Percentiles rank a stretch among this genome's conserved stretches.
Evolutionary conservation across 2,113 vertebrate genomes (phyloP).

Genomic region (Burhinus oedicnemus): DNA sequence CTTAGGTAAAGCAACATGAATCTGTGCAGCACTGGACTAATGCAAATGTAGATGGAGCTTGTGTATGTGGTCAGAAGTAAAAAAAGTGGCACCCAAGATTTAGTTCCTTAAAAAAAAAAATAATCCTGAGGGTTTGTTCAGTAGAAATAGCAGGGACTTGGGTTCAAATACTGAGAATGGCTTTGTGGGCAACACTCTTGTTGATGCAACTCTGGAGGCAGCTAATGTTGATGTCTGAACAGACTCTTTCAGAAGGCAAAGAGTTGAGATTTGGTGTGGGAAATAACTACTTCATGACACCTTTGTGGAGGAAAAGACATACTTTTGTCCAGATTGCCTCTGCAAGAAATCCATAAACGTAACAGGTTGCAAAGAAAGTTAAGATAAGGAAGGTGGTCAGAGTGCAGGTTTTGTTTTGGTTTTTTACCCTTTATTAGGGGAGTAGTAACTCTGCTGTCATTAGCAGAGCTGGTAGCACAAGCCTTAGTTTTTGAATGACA

Average conservation of each 20-base stretch:
- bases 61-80: background rate
- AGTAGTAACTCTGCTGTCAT: background rate
- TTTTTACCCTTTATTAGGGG: background rate
- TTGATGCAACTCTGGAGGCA: background rate
- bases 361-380: background rate
- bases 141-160: background rate
- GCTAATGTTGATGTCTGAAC: background rate
- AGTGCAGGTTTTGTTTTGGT: background rate
- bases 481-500: background rate
- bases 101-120: background rate
- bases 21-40: conserved; percentile 40
- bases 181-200: background rate
- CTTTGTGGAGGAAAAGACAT: background rate
- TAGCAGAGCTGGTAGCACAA: background rate
- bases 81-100: background rate
- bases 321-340: background rate
- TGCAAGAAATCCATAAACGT: background rate
- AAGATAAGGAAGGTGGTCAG: background rate
- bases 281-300: background rate
- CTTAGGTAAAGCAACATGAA: conserved; percentile 34
- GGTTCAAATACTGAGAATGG: background rate
- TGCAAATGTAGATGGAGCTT: conserved; percentile 33
- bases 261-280: background rate
- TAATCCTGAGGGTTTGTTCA: background rate
- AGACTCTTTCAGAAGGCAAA: background rate